phyloP scores from a whole-genome alignment of 2,113 vertebrate species.

The Crotalus helleri region DNA sequence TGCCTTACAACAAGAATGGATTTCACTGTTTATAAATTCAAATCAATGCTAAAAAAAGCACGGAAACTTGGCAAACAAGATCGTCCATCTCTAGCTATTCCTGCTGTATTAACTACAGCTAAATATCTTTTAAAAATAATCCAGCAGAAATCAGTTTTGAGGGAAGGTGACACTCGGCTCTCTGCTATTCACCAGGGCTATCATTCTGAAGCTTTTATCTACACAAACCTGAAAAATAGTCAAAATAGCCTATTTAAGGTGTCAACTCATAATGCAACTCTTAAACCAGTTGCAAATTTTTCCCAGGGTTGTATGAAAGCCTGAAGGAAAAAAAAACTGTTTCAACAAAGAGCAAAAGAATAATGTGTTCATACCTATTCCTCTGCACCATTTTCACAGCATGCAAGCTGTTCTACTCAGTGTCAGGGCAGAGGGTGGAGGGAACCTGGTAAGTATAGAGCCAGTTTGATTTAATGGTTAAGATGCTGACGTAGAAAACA shows the following conservation, averaged over 20 bases:
- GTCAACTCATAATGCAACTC: background rate
- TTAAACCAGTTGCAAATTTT: background rate
- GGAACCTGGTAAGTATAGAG: background rate
- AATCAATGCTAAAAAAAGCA: background rate
- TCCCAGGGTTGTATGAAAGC: background rate
- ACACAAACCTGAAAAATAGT: background rate
- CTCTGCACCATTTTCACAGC: background rate
- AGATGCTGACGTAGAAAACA: background rate
- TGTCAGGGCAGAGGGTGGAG: background rate
- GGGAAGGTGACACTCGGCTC: background rate
- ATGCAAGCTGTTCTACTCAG: background rate
- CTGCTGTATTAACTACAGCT: background rate
- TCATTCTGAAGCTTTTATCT: background rate
- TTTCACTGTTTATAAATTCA: background rate
- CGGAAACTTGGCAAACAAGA: background rate
- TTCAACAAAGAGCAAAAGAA: background rate
- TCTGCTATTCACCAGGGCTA: background rate
- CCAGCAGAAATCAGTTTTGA: background rate
- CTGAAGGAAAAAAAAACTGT: background rate
- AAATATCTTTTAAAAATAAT: background rate
- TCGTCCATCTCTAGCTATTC: background rate
- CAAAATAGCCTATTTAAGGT: background rate
- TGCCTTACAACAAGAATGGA: background rate
- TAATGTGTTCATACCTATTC: background rate
- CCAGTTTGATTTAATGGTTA: background rate